Evolutionary conservation across 2,888 invertebrate species (phyloP).

Genomic region (Brenthis daphne): DNA sequence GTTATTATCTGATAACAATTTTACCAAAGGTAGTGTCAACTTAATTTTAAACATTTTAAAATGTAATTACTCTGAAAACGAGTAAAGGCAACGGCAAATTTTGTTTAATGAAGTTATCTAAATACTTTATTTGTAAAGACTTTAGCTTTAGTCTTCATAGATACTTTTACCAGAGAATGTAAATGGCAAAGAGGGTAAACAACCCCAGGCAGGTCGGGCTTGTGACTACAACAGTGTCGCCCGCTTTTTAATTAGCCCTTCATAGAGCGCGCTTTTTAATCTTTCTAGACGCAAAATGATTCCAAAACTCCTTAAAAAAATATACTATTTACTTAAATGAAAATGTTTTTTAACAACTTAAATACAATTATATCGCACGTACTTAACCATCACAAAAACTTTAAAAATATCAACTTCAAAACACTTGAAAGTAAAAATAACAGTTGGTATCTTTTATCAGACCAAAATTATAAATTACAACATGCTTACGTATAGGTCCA

Average conservation of each 20-base stretch:
- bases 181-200: constrained; percentile 30
- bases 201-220: constrained; percentile 28
- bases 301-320: constrained; percentile 8
- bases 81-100: background rate
- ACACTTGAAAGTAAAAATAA: too few species aligned
- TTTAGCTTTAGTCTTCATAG: constrained; percentile 16
- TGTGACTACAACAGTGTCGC: constrained; percentile 35
- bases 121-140: constrained; percentile 27
- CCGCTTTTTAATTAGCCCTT: constrained; percentile 64
- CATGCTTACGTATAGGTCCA: too few species aligned
- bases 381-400: too few species aligned
- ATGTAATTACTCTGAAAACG: constrained; percentile 12
- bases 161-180: constrained; percentile 30
- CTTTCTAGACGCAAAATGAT: constrained; percentile 39
- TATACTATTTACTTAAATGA: background rate
- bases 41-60: constrained; percentile 11
- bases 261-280: constrained; percentile 42
- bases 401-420: too few species aligned
- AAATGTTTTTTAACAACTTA: background rate
- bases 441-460: too few species aligned
- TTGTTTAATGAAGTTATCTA: constrained; percentile 17
- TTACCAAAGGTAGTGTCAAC: constrained; percentile 3
- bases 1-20: background rate
- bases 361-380: too few species aligned
- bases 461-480: too few species aligned